Evolutionary conservation across 2,797 vertebrate species (phyloP).

Genomic region (Ciconia nigra): DNA sequence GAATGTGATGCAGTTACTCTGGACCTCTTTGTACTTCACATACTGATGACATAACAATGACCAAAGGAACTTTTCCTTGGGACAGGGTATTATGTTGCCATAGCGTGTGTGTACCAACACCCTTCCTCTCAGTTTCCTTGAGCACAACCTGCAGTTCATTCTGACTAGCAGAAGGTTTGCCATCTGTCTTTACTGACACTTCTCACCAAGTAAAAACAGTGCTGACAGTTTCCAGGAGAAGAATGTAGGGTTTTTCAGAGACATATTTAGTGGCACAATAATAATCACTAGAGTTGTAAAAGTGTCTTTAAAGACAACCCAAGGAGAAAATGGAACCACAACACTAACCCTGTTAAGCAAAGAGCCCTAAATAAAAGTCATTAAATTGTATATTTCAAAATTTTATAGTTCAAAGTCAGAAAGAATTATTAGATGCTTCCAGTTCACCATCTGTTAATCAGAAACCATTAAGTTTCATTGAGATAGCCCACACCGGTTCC

Average conservation of each 20-base stretch:
- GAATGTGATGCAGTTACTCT: not conserved
- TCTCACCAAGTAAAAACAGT: not conserved
- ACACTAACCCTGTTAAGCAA: not conserved
- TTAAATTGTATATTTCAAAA: not conserved
- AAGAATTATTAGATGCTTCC: not conserved
- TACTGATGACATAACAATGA: not conserved
- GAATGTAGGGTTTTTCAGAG: not conserved
- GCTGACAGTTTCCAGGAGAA: not conserved
- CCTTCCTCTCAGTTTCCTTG: not conserved
- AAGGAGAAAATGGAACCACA: not conserved
- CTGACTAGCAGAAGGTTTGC: not conserved
- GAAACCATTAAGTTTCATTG: not conserved
- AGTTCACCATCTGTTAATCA: not conserved
- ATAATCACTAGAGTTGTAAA: not conserved
- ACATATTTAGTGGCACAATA: not conserved
- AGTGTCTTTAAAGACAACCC: not conserved
- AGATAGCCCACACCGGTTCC: not conserved
- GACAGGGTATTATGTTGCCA: not conserved
- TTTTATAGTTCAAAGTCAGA: not conserved
- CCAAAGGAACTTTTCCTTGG: not conserved
- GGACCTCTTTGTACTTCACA: not conserved
- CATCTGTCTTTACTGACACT: not conserved
- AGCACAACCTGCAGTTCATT: not conserved
- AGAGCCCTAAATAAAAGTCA: not conserved
- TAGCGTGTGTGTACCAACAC: not conserved